Percentiles rank a stretch among this genome's conserved stretches.
Evolutionary conservation across 2,113 vertebrate species (phyloP).

Genomic region (Nicator chloris): DNA sequence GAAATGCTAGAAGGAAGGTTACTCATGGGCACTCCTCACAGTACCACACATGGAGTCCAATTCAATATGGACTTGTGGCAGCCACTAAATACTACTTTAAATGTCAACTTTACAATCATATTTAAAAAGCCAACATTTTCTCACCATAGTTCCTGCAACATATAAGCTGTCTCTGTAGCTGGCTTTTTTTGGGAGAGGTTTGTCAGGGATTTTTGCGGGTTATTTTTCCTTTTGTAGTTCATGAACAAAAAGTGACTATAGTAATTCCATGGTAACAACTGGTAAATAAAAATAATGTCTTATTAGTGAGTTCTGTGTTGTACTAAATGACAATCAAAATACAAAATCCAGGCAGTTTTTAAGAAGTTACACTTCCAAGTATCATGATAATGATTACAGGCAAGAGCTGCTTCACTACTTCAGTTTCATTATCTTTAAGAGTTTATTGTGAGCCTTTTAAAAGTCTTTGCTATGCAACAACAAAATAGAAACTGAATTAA

Average conservation of each 20-base stretch:
- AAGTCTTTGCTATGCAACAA: background rate
- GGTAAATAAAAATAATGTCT: background rate
- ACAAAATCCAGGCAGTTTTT: background rate
- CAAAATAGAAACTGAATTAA: constrained; percentile 15
- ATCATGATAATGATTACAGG: background rate
- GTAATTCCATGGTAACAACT: background rate
- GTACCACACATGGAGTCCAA: background rate
- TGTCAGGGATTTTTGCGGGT: background rate
- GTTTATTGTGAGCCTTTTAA: background rate
- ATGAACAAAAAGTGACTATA: background rate
- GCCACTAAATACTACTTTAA: background rate
- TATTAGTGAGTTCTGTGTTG: background rate
- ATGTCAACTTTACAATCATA: background rate
- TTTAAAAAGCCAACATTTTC: background rate
- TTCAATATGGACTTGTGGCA: background rate
- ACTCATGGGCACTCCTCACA: accelerated
- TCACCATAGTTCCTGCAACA: background rate
- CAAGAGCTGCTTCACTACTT: background rate
- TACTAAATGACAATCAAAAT: background rate
- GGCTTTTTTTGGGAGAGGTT: accelerated
- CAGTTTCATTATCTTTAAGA: constrained; percentile 10
- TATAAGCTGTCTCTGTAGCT: background rate
- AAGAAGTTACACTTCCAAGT: background rate
- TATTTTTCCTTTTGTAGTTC: background rate
- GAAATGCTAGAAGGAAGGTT: background rate